Conservation (phyloP, 64 coral and sea anemone genomes). For the Platygyra sinensis region DNA sequence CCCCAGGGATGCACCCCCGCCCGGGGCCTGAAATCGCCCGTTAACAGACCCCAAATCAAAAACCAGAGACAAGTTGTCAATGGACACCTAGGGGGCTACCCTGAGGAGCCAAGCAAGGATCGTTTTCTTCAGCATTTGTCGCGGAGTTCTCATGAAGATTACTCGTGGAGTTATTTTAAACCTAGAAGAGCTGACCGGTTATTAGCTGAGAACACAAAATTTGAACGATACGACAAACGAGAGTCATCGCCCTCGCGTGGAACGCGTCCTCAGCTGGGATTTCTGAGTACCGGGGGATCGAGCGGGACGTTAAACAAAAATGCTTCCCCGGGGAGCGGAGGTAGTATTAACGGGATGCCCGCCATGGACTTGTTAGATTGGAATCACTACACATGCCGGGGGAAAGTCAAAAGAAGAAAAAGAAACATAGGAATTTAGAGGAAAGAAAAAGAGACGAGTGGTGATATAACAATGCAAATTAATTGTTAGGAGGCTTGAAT, state of each 20-base stretch:
- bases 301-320: not conserved
- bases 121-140: slow-evolving; percentile 76
- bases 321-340: slow-evolving; percentile 17
- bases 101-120: slow-evolving; percentile 78
- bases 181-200: slow-evolving; percentile 90
- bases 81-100: slow-evolving; percentile 58
- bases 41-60: slow-evolving; percentile 71
- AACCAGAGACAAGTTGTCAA: slow-evolving; percentile 82
- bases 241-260: slow-evolving; percentile 51
- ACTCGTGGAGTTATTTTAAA: slow-evolving; percentile 85
- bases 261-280: slow-evolving; percentile 20
- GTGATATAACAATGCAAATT: not conserved
- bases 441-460: slow-evolving; percentile 26
- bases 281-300: not conserved
- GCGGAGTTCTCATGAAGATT: slow-evolving; percentile 68
- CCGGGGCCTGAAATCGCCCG: slow-evolving; percentile 62
- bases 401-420: slow-evolving; percentile 60
- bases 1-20: slow-evolving; percentile 62
- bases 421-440: slow-evolving; percentile 47
- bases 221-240: slow-evolving; percentile 51
- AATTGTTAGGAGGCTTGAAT: too few relatives aligned
- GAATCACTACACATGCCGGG: slow-evolving; percentile 60
- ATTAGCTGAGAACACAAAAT: slow-evolving; percentile 62
- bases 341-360: slow-evolving; percentile 14
- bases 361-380: slow-evolving; percentile 39